A percentile compares a stretch with the other conserved stretches of the same genome.
phyloP scores from a whole-genome alignment of 2,797 vertebrate species.

The Telmatherina bonti region DNA sequence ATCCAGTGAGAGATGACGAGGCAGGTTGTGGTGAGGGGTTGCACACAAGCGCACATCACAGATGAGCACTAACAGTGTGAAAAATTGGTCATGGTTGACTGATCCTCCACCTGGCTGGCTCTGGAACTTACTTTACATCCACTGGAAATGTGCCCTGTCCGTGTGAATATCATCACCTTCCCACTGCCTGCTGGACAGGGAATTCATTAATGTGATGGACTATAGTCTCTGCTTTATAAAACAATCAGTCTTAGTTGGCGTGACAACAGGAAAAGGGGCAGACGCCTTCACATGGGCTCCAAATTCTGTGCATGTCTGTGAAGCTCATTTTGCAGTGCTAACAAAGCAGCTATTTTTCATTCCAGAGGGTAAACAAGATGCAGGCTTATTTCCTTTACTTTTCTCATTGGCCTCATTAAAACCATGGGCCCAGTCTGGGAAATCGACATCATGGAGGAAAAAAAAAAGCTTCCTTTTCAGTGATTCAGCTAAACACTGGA shows the following conservation, averaged over 20 bases:
- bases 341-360: constrained; percentile 60
- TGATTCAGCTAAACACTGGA: constrained; percentile 6
- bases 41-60: constrained; percentile 49
- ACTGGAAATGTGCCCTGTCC: constrained; percentile 63
- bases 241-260: constrained; percentile 46
- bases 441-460: constrained; percentile 21
- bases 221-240: constrained; percentile 25
- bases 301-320: constrained; percentile 61
- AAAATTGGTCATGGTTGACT: constrained; percentile 46
- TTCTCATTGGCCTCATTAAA: constrained; percentile 31
- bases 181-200: constrained; percentile 28
- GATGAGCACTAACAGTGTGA: constrained; percentile 57
- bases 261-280: constrained; percentile 63
- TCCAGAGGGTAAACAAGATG: constrained; percentile 61
- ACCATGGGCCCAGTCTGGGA: constrained; percentile 23
- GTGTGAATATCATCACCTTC: constrained; percentile 64
- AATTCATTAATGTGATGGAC: constrained; percentile 55
- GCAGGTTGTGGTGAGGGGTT: constrained; percentile 32
- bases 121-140: constrained; percentile 38
- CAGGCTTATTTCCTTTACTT: constrained; percentile 53
- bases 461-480: constrained; percentile 6
- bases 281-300: constrained; percentile 57
- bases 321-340: constrained; percentile 47
- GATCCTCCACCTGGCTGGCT: constrained; percentile 16
- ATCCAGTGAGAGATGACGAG: constrained; percentile 41